phyloP scores from a whole-genome alignment of 1,140 invertebrate species.

The Pseudoatta argentina region DNA sequence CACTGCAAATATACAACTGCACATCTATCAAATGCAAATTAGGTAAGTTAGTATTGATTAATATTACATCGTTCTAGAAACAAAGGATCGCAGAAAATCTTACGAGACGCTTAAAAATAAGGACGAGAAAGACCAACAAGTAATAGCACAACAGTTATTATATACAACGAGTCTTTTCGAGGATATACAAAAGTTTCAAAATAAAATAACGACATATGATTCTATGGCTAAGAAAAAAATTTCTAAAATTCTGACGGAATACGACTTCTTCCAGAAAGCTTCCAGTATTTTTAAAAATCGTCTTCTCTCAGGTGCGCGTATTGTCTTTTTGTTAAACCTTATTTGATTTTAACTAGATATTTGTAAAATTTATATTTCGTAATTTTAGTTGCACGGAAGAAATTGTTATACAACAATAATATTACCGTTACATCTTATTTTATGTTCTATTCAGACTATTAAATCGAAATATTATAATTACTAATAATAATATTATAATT shows the following conservation, averaged over 20 bases:
- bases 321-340: not conserved
- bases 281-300: constrained; percentile 71
- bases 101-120: constrained; percentile 77
- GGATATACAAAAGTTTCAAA: constrained; percentile 72
- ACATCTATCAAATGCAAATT: constrained; percentile 9
- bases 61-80: constrained; percentile 62
- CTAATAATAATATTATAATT: too few relatives aligned
- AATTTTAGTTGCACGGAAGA: not conserved
- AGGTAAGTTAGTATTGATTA: constrained; percentile 5
- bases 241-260: constrained; percentile 69
- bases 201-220: constrained; percentile 73
- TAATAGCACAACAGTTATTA: constrained; percentile 75
- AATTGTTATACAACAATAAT: not conserved
- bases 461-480: not conserved
- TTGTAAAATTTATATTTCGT: not conserved
- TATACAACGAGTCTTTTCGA: constrained; percentile 71
- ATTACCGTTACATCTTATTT: not conserved
- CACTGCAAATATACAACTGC: not conserved
- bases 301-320: constrained; percentile 67
- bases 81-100: constrained; percentile 66
- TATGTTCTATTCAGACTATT: not conserved
- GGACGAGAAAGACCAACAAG: constrained; percentile 74
- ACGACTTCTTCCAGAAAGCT: constrained; percentile 69
- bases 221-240: constrained; percentile 55
- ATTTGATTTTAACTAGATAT: not conserved